Base-by-base conservation (phyloP, 2,113 vertebrate species). In the Serinus canaria region DNA sequence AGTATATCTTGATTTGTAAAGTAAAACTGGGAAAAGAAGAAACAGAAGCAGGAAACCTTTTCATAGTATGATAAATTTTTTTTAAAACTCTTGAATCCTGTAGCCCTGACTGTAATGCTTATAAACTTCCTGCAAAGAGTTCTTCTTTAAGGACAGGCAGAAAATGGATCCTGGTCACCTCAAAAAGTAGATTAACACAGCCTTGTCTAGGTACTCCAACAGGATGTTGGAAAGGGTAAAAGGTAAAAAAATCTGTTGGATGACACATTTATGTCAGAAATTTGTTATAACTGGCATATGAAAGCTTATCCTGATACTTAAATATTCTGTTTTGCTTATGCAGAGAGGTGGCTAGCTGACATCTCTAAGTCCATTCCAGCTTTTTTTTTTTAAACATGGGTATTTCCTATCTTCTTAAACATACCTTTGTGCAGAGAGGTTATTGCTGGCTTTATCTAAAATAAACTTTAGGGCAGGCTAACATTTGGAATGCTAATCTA, bases 381-480 rank as follows among this genome's bases (percentile, higher is more conserved):
- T n/a, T 53, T 41, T 43, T 15, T 35, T 31, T 50, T n/a, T 25
- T 23, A 3, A 56, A 49, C 33, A 21, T 31, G 49, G 67, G 13
- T 43, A 66, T 49, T 81, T 84, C 52, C 60, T 63, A 39, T 47
- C 27, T 75, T 72, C 74, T 68, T 55, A 67, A 87, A 84, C 31
- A 52, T 35, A 87, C 6, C 50, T 60, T 77, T 87, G 47, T 64
- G 75, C 12, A 12, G 21, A 86, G 37, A 60, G 19, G 17, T 83
- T 89, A 63, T 23, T 94, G 47, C 55, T 89, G 83, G 18, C 46
- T 91, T 83, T 66, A 70, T 83, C 59, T 56, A 56, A 90, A 90
- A 82, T 24, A 68, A 90, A 89, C 68, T 87, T 77, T 9, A 69
- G 35, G 30, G 22, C 24, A 62, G n/a, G 15, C 37, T 83, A 91